Evolutionary conservation across 1,140 invertebrate genomes (phyloP).

Genomic region (Parasteatoda tepidariorum): DNA sequence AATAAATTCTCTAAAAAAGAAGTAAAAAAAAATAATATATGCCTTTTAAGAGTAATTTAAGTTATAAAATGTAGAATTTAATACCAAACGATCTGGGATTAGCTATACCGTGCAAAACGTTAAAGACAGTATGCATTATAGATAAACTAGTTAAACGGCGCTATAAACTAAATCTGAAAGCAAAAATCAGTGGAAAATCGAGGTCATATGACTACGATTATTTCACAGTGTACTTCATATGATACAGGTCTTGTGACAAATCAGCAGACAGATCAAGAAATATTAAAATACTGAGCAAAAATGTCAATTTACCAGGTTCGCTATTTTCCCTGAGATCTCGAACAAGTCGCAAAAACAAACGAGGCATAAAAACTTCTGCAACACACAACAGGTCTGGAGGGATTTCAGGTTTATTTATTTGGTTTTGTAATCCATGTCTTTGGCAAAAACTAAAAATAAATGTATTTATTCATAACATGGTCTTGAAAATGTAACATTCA

Average conservation of each 20-base stretch:
- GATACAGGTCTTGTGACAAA: background rate
- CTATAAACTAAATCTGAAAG: too few relatives aligned
- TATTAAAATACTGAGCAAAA: background rate
- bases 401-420: constrained; percentile 74
- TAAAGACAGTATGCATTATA: too few relatives aligned
- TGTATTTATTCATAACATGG: background rate
- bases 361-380: constrained; percentile 92
- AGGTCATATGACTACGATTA: too few relatives aligned
- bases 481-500: background rate
- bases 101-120: too few relatives aligned
- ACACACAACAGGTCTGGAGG: constrained; percentile 89
- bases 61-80: too few relatives aligned
- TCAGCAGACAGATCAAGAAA: background rate
- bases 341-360: constrained; percentile 87
- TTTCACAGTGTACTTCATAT: too few relatives aligned
- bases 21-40: too few relatives aligned
- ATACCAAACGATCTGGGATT: too few relatives aligned
- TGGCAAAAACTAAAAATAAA: constrained; percentile 87
- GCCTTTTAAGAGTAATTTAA: too few relatives aligned
- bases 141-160: too few relatives aligned
- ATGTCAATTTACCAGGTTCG: constrained; percentile 66
- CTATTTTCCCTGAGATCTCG: constrained; percentile 89
- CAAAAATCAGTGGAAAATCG: too few relatives aligned
- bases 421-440: constrained; percentile 81
- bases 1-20: too few relatives aligned